Evolutionary conservation across 2,888 invertebrate genomes (phyloP).

Genomic region (Omphaloscelis lunosa): DNA sequence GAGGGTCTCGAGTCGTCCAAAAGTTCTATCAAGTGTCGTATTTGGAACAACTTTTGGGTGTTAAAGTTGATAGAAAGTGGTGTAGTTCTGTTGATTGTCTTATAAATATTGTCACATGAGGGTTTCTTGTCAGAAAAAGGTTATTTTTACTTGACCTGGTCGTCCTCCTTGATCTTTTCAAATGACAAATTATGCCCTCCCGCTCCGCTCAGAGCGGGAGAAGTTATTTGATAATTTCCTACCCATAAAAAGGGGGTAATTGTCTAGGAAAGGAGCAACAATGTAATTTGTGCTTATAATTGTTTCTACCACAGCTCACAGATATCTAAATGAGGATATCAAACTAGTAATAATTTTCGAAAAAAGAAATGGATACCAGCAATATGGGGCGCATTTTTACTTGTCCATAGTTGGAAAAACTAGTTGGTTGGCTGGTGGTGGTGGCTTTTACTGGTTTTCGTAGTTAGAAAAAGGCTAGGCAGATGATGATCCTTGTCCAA

Average conservation of each 20-base stretch:
- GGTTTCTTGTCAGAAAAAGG: not conserved
- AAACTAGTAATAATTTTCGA: no score
- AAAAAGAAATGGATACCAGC: not conserved
- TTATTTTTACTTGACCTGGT: not conserved
- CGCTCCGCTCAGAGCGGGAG: no score
- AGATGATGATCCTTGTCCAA: no score
- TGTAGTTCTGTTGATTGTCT: slow-evolving; percentile 34
- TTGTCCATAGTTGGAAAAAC: no score
- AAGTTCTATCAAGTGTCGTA: slow-evolving; percentile 58
- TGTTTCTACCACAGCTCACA: not conserved
- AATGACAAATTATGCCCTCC: no score
- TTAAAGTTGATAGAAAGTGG: slow-evolving; percentile 21
- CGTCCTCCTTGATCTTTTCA: not conserved
- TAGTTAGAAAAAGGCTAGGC: no score
- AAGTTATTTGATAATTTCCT: no score
- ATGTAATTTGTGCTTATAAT: not conserved
- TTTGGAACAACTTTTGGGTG: slow-evolving; percentile 42
- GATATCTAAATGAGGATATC: no score
- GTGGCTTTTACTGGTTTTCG: no score
- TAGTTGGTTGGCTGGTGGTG: no score
- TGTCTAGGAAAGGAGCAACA: not conserved
- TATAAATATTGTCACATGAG: slow-evolving; percentile 33
- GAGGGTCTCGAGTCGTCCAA: slow-evolving; percentile 52
- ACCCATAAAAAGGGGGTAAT: no score
- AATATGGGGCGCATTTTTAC: not conserved